Base-by-base conservation (phyloP, 2,113 vertebrate species). In the Mus pahari region DNA sequence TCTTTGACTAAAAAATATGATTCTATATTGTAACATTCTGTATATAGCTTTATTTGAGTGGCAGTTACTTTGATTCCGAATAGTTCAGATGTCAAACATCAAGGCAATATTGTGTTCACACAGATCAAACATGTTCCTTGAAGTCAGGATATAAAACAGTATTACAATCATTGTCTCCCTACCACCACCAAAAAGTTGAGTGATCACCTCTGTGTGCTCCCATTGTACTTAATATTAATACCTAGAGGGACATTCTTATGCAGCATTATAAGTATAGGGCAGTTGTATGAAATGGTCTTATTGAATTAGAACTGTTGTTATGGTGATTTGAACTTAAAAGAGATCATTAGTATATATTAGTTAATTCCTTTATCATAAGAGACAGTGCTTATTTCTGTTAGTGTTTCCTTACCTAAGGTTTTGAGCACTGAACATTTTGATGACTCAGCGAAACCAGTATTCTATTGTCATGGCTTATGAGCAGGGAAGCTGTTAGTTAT, bases 141-240 rank as follows among this genome's bases (percentile, higher is more conserved):
- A 90, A 90, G 12, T 79, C 8, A 84, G 48, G 55, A 78, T 60
- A 39, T 60, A 91, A 95, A 77, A 82, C 14, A 62, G 42, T 90
- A 92, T 60, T 24, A 53, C 93, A 71, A 78, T 42, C n/a, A 26
- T 60, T 53, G 36, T 48, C 42, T n/a, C 62, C 33, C 45, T 6
- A 7, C 2, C 48, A 81, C 31, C 45, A 70, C 33, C 64, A 87
- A 50, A 68, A 50, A 28, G 22, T 83, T 62, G 81, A 45, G 12
- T 42, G 6, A 28, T 83, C 24, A 62, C n/a, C 39, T 9, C 28
- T 64, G 26, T 84, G 55, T 64, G 26, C 0, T 16, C 45, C 24
- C 26, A 31, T 6, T 64, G 26, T 19, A 84, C 26, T 64, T 84
- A 62, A 42, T 62, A 62, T 62, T 83, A 64, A 84, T 7, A 64